Percentiles rank a stretch among this genome's conserved stretches.
phyloP scores from a whole-genome alignment of 1,140 invertebrate species.

The Araneus ventricosus region DNA sequence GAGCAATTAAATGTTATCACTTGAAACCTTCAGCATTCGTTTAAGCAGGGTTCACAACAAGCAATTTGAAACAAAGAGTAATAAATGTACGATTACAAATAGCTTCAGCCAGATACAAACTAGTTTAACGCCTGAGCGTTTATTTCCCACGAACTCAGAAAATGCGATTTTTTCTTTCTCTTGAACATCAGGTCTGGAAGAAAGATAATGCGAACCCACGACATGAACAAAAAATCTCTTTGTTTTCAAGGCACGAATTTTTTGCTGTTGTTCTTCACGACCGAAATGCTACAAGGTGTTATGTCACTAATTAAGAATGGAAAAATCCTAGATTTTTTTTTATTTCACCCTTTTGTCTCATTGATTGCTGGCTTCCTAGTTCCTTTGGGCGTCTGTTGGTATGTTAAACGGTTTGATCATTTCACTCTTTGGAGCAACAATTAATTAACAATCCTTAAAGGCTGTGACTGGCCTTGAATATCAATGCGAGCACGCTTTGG shows the following conservation, averaged over 20 bases:
- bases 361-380: neutral
- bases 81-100: neutral
- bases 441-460: slow-evolving; percentile 10
- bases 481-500: neutral
- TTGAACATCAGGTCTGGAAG: neutral
- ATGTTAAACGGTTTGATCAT: neutral
- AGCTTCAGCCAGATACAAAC: neutral
- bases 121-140: neutral
- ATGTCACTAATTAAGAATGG: slow-evolving; percentile 2
- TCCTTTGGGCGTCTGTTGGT: neutral
- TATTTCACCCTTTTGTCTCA: neutral
- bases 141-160: neutral
- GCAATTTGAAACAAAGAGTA: neutral
- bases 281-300: neutral
- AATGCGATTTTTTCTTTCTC: neutral
- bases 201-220: neutral
- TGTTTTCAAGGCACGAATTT: neutral
- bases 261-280: neutral
- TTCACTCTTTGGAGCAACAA: neutral
- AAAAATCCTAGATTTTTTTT: neutral
- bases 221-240: neutral
- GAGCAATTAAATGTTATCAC: too few relatives aligned
- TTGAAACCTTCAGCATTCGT: too few relatives aligned
- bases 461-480: slow-evolving; percentile 2
- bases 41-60: too few relatives aligned